Conservation (phyloP, 2,797 vertebrate genomes). For the Mormyrus proboscirostris region DNA sequence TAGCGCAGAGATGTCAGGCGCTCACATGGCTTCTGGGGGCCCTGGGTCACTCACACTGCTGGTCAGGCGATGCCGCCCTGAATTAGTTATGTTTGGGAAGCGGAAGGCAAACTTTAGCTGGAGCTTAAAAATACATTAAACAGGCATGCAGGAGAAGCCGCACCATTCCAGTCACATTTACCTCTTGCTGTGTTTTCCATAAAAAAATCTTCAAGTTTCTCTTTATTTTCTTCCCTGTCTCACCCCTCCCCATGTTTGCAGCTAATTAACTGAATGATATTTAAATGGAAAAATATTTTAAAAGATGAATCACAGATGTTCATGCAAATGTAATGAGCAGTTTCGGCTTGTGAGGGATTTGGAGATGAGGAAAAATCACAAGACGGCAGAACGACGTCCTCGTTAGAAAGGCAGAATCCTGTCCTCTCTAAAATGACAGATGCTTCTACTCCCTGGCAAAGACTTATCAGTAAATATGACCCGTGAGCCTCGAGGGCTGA, state of each 20-base stretch:
- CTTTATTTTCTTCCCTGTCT: neutral
- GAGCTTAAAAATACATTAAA: slow-evolving; percentile 16
- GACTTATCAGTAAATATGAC: slow-evolving; percentile 21
- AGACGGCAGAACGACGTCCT: slow-evolving; percentile 29
- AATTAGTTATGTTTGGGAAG: slow-evolving; percentile 19
- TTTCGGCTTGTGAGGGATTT: slow-evolving; percentile 53
- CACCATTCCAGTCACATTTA: slow-evolving; percentile 52
- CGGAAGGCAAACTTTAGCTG: neutral
- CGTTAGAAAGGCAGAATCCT: slow-evolving; percentile 31
- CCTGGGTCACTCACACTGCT: neutral
- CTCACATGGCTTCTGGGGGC: neutral
- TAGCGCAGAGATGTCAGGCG: neutral
- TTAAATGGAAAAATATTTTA: slow-evolving; percentile 58
- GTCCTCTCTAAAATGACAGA: slow-evolving; percentile 26
- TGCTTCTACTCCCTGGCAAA: slow-evolving; percentile 27
- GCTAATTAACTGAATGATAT: slow-evolving; percentile 64
- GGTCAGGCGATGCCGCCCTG: no score
- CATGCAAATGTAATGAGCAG: slow-evolving; percentile 63
- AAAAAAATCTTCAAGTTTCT: slow-evolving; percentile 44
- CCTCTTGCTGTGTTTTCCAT: slow-evolving; percentile 54
- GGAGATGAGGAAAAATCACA: slow-evolving; percentile 42
- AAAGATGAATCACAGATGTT: slow-evolving; percentile 63
- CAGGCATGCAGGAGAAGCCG: neutral
- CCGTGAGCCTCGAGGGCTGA: slow-evolving; percentile 30
- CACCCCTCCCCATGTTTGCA: slow-evolving; percentile 33